Evolutionary conservation across 92 coral and sea anemone genomes (phyloP).

Genomic region (Epizoanthus scotinus): DNA sequence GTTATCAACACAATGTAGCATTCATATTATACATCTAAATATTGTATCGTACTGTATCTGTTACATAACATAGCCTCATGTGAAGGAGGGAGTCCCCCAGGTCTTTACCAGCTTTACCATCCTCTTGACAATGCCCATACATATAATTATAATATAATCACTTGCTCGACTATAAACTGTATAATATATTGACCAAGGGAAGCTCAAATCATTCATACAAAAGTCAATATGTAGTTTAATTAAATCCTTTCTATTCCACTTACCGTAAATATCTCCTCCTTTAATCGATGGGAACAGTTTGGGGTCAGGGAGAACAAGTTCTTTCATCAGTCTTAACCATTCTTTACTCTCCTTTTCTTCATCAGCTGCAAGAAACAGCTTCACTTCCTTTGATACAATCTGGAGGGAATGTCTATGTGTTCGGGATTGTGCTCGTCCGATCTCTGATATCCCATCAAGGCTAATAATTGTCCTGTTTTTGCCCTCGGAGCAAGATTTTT

Average conservation of each 20-base stretch:
- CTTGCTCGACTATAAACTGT: too few relatives aligned
- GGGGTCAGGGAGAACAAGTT: constrained; percentile 91
- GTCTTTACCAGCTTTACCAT: too few relatives aligned
- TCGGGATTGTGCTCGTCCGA: constrained; percentile 80
- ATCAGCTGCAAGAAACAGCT: constrained; percentile 82
- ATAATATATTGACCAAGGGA: too few relatives aligned
- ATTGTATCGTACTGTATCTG: too few relatives aligned
- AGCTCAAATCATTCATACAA: too few relatives aligned
- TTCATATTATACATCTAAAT: too few relatives aligned
- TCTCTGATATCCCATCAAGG: constrained; percentile 77
- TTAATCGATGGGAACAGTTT: constrained; percentile 77
- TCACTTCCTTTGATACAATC: constrained; percentile 74
- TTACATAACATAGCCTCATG: too few relatives aligned
- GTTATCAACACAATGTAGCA: too few relatives aligned
- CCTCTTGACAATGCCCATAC: too few relatives aligned
- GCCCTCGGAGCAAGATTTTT: constrained; percentile 85
- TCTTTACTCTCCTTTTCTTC: constrained; percentile 76
- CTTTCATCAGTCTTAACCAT: constrained; percentile 91
- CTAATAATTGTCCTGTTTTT: constrained; percentile 82
- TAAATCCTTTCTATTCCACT: constrained; percentile 4
- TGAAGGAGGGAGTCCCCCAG: too few relatives aligned
- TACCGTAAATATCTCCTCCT: constrained; percentile 91
- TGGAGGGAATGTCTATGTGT: constrained; percentile 79
- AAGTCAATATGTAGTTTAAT: not conserved
- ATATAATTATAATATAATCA: too few relatives aligned